Base-by-base conservation (phyloP, 1,140 invertebrate genomes). In the Drosophila nannoptera region DNA sequence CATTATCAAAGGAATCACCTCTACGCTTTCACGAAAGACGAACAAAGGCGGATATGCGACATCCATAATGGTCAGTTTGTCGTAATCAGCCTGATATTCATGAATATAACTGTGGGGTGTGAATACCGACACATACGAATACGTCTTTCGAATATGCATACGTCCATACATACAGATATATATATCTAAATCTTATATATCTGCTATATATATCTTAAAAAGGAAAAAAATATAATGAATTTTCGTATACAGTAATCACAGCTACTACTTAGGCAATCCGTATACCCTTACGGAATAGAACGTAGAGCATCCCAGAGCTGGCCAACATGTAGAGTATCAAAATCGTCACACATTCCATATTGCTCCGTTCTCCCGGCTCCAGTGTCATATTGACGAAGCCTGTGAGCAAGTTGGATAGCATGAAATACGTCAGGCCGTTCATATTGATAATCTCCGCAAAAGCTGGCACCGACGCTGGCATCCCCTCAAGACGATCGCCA, bases 321-420 rank as follows among this genome's bases (percentile, higher is more conserved):
- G 58, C 6, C 3, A 87, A 53, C 73, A 87, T 72, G 50, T 88
- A 88, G 6, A 50, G 5, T 2, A 31, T 62, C 5, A 88, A 43
- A 22, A 88, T 88, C 2, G 56, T 0, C 5, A 86, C 50, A 48
- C 46, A 60, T 12, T 88, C 69, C 0, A 53, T 0, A 16, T 29
- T 12, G 16, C n/a, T 48, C 0, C 77, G 69, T 0, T 77, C 16
- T 0, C 14, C 49, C 0, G 87, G 72, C 1, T 62, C 9, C 12
- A 88, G n/a, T 7, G 55, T 42, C 35, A 88, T 68, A 49, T 88
- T 88, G 16, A 86, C 69, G 32, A 68, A 43, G 2, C 87, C 87
- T 0, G 87, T 88, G 0, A 87, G 49, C 7, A 87, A 61, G 63
- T 88, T 88, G 1, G 80, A 74, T 0, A 76, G 67, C 65, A 75